These are phyloP conservation scores for Atractosteus spatula DNA, from an alignment of 2,113 vertebrate species.

Conservation along the genomic window DNA sequence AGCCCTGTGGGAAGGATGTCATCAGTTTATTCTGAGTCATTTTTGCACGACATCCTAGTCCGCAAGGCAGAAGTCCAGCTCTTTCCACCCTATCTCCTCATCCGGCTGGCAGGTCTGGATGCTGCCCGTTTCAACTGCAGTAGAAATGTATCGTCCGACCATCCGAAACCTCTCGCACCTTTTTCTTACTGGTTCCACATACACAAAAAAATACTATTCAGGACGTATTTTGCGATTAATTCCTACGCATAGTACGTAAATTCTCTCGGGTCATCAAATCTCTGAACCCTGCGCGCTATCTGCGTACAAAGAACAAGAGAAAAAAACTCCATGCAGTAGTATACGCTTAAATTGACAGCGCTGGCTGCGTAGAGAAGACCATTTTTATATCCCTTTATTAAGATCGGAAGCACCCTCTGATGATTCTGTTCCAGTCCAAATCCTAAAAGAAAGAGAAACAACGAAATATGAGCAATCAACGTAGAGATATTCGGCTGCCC, in stretches of 20 bases:
- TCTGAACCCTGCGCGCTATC: slow-evolving; percentile 36
- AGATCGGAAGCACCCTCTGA: slow-evolving; percentile 1
- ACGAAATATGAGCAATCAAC: not conserved
- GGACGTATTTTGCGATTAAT: slow-evolving; percentile 54
- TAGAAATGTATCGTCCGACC: slow-evolving; percentile 50
- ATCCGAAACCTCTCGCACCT: slow-evolving; percentile 48
- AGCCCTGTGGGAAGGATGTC: slow-evolving; percentile 52
- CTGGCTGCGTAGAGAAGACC: slow-evolving; percentile 2
- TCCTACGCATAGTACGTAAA: slow-evolving; percentile 59
- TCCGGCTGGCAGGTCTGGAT: slow-evolving; percentile 47
- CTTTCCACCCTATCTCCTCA: slow-evolving; percentile 43
- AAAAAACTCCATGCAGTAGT: slow-evolving; percentile 6
- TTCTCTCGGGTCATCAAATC: slow-evolving; percentile 15
- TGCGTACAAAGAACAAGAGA: slow-evolving; percentile 12
- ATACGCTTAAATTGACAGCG: slow-evolving; percentile 7
- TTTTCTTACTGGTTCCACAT: slow-evolving; percentile 50
- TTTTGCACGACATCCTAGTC: slow-evolving; percentile 48
- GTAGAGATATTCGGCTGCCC: too few species aligned
- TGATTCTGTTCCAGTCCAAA: slow-evolving; percentile 5
- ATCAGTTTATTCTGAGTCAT: slow-evolving; percentile 54
- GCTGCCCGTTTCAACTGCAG: slow-evolving; percentile 30
- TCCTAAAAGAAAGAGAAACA: slow-evolving; percentile 12
- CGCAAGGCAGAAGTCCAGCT: slow-evolving; percentile 57
- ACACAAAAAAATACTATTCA: slow-evolving; percentile 55
- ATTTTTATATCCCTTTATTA: not conserved